A percentile compares a stretch with the other conserved stretches of the same genome.
Conservation (phyloP, 2,797 vertebrate species). For the Sebastiscus tertius region DNA sequence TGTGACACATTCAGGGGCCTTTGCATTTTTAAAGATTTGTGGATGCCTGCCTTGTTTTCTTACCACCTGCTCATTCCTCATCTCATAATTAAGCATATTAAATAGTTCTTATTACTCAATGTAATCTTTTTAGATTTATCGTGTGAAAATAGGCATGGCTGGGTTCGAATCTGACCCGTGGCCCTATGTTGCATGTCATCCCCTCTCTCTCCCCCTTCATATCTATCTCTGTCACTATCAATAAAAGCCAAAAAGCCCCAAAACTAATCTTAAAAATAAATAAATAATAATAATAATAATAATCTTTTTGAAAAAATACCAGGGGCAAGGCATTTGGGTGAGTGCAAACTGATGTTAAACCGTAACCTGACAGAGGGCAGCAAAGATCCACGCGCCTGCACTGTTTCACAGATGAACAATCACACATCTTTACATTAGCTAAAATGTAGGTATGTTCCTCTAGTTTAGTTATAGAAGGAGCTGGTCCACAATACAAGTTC, state of each 20-base stretch:
- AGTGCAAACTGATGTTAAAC: slow-evolving; percentile 8
- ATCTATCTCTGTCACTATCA: too few species aligned
- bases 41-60: background rate
- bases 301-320: too few species aligned
- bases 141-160: background rate
- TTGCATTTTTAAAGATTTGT: slow-evolving; percentile 5
- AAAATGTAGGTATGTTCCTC: background rate
- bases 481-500: slow-evolving; percentile 2
- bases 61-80: background rate
- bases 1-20: background rate
- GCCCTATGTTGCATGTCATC: too few species aligned
- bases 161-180: too few species aligned
- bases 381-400: slow-evolving; percentile 60
- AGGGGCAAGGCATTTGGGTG: background rate
- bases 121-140: slow-evolving; percentile 9
- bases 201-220: too few species aligned
- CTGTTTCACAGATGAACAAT: background rate
- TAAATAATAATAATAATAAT: too few species aligned
- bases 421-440: background rate
- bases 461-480: background rate
- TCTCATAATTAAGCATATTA: slow-evolving; percentile 4
- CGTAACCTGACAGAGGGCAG: slow-evolving; percentile 69
- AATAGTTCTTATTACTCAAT: background rate
- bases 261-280: too few species aligned
- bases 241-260: too few species aligned